Conservation (phyloP, 2,888 invertebrate genomes). For the Spisula solida region DNA sequence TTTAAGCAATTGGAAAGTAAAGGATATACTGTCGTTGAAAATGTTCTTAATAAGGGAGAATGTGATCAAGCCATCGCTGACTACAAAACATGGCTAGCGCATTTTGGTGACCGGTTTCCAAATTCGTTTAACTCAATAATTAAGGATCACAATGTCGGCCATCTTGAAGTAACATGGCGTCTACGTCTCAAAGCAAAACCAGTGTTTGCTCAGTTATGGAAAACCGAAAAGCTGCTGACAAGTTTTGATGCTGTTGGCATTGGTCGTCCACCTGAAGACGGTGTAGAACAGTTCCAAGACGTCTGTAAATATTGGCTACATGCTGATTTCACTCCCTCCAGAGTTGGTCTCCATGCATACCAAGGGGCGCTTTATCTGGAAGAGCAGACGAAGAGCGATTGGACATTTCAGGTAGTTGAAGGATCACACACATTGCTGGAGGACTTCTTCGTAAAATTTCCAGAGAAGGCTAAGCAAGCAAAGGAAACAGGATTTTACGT, state of each 20-base stretch:
- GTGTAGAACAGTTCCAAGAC: conserved; percentile 57
- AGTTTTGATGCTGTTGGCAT: conserved; percentile 81
- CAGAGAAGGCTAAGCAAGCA: conserved; percentile 2
- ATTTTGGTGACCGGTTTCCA: conserved; percentile 55
- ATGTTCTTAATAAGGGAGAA: conserved; percentile 62
- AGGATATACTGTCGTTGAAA: conserved; percentile 70
- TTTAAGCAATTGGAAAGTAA: conserved; percentile 66
- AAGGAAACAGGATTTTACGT: conserved; percentile 6
- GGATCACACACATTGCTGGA: conserved; percentile 75
- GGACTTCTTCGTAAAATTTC: conserved; percentile 65
- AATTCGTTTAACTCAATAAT: conserved; percentile 69
- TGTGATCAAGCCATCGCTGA: conserved; percentile 69
- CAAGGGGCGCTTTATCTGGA: conserved; percentile 82
- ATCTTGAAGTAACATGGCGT: conserved; percentile 75
- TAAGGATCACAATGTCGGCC: conserved; percentile 74
- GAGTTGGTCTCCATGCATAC: conserved; percentile 82
- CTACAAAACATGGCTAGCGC: conserved; percentile 66
- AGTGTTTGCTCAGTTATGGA: conserved; percentile 78
- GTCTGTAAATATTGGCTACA: conserved; percentile 78
- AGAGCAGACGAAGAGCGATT: conserved; percentile 76
- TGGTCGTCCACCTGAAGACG: conserved; percentile 77
- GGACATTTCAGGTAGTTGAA: conserved; percentile 77
- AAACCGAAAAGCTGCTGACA: conserved; percentile 79
- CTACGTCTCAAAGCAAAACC: conserved; percentile 74
- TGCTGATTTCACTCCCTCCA: conserved; percentile 77